These are phyloP conservation scores for Argyra leucocephala DNA, from an alignment of 2,888 invertebrate species.

Conservation along the genomic window DNA sequence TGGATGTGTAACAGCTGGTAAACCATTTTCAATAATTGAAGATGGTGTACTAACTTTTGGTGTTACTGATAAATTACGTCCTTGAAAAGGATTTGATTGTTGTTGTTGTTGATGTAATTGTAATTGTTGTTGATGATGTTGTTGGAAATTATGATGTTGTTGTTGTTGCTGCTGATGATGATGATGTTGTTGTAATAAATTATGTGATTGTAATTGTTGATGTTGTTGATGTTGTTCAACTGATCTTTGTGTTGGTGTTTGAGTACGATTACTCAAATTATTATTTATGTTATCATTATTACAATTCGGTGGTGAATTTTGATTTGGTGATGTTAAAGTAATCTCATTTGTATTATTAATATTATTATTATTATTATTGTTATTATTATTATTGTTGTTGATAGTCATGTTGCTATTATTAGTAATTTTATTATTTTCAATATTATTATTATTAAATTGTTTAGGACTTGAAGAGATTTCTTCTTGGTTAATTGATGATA, in stretches of 20 bases:
- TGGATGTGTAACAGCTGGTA: conserved; percentile 24
- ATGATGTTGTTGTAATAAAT: conserved; percentile 20
- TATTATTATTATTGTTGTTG: conserved; percentile 10
- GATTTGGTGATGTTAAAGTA: not conserved
- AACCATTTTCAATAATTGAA: conserved; percentile 26
- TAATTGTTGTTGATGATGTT: conserved; percentile 20
- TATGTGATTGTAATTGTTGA: conserved; percentile 20
- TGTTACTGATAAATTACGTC: conserved; percentile 31
- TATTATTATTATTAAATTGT: conserved; percentile 9
- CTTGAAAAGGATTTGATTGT: conserved; percentile 23
- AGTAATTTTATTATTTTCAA: conserved; percentile 7
- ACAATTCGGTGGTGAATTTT: conserved; percentile 10
- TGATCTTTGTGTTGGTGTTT: conserved; percentile 11
- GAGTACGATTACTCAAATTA: conserved; percentile 11
- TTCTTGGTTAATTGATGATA: conserved; percentile 15
- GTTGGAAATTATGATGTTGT: conserved; percentile 15
- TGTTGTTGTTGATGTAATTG: conserved; percentile 19
- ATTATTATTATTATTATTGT: conserved; percentile 9
- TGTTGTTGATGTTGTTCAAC: conserved; percentile 13
- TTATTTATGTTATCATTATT: conserved; percentile 12
- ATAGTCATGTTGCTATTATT: conserved; percentile 10
- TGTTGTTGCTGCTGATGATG: conserved; percentile 20
- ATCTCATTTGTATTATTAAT: conserved; percentile 10
- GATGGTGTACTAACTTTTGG: conserved; percentile 35
- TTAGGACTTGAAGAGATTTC: not conserved